Conservation (phyloP, 2,113 vertebrate genomes). For the Pleuronectes platessa region DNA sequence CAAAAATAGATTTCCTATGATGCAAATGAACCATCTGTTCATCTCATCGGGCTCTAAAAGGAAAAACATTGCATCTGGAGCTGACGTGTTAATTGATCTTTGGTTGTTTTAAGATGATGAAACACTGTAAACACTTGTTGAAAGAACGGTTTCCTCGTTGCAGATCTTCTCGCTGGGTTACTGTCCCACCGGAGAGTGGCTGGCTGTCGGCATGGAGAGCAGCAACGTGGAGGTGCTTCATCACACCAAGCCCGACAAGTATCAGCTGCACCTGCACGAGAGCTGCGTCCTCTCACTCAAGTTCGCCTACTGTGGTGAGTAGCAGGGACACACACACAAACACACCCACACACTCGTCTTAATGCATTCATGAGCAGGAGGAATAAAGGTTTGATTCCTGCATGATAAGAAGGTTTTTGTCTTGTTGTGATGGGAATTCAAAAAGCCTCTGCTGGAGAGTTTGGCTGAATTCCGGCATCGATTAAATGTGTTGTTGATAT, state of each 20-base stretch:
- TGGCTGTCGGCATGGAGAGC: slow-evolving; percentile 98
- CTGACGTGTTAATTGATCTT: not conserved
- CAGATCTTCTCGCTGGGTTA: slow-evolving; percentile 98
- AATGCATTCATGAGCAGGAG: not conserved
- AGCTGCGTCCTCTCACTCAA: slow-evolving; percentile 98
- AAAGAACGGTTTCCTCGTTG: accelerated
- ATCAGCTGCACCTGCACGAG: slow-evolving; percentile 97
- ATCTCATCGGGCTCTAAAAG: not conserved
- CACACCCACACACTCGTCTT: not conserved
- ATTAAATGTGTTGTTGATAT: too few species aligned
- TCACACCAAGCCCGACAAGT: slow-evolving; percentile 97
- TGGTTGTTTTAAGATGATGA: not conserved
- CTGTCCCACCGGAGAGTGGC: slow-evolving; percentile 96
- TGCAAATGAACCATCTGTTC: too few species aligned
- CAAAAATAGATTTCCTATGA: too few species aligned
- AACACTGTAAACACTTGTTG: not conserved
- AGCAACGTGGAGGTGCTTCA: slow-evolving; percentile 98
- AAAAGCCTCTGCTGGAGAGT: too few species aligned
- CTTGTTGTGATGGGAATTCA: too few species aligned
- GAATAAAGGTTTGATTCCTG: too few species aligned
- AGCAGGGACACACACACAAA: not conserved
- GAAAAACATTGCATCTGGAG: not conserved
- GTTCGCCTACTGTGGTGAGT: slow-evolving; percentile 95
- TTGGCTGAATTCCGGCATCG: too few species aligned
- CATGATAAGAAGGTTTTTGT: too few species aligned